A percentile compares a stretch with the other conserved stretches of the same genome.
These are phyloP conservation scores for Bedellia somnulentella DNA, from an alignment of 2,888 invertebrate genomes.

Conservation along the genomic window DNA sequence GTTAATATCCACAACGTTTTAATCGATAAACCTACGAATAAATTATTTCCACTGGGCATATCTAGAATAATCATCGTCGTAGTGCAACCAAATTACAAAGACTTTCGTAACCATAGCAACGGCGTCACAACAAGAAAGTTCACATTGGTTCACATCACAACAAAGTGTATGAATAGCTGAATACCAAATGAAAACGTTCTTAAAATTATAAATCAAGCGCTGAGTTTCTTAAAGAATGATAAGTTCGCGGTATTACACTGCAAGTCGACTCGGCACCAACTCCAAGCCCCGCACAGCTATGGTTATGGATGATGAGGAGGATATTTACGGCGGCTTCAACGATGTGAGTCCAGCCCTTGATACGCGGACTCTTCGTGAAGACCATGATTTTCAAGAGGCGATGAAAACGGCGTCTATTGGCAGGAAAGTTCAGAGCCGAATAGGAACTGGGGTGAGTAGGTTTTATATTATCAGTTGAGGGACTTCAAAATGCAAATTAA, in stretches of 20 bases:
- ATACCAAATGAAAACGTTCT: too few relatives aligned
- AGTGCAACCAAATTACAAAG: too few relatives aligned
- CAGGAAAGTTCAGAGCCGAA: conserved; percentile 63
- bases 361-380: conserved; percentile 69
- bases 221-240: too few relatives aligned
- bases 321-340: conserved; percentile 69
- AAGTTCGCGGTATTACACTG: conserved; percentile 41
- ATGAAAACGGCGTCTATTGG: conserved; percentile 74
- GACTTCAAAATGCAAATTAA: too few relatives aligned
- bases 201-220: too few relatives aligned
- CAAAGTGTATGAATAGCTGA: not conserved
- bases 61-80: too few relatives aligned
- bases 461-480: too few relatives aligned
- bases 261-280: conserved; percentile 35
- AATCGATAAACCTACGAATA: too few relatives aligned
- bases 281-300: conserved; percentile 39
- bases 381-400: conserved; percentile 75
- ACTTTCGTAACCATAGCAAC: conserved; percentile 28
- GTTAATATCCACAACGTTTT: too few relatives aligned
- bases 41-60: too few relatives aligned
- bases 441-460: conserved; percentile 45
- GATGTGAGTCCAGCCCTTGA: conserved; percentile 67
- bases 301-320: conserved; percentile 60
- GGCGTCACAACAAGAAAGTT: conserved; percentile 42
- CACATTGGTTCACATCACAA: conserved; percentile 3